Percentiles rank a stretch among this genome's conserved stretches.
Conservation (phyloP, 2,113 vertebrate genomes). For the Halcyon malimbica region DNA sequence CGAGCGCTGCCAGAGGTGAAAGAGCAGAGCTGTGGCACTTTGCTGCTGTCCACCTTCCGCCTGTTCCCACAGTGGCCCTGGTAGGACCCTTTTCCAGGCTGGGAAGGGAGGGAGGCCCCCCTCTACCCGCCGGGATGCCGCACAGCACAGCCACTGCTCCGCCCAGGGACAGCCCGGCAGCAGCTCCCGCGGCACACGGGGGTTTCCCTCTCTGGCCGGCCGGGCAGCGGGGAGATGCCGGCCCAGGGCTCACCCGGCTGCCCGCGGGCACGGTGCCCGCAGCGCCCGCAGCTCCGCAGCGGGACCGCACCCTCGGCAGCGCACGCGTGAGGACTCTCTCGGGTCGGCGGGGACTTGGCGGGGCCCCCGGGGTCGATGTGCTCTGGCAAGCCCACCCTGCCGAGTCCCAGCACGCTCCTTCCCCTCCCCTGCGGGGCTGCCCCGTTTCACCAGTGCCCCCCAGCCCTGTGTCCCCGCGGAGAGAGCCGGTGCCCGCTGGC, state of each 20-base stretch:
- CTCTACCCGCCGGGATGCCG: too few relatives aligned
- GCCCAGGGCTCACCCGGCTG: not conserved
- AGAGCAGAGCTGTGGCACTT: not conserved
- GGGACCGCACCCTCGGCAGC: too few relatives aligned
- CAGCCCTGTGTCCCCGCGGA: not conserved
- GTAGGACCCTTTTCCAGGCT: not conserved
- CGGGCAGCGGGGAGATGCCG: rapidly evolving
- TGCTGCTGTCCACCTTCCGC: not conserved
- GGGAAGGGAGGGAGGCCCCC: not conserved
- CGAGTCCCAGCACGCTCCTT: not conserved
- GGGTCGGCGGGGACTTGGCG: rapidly evolving
- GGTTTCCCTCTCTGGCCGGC: not conserved
- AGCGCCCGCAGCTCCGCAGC: too few relatives aligned
- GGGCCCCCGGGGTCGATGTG: not conserved
- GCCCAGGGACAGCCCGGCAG: not conserved
- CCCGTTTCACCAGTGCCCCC: not conserved
- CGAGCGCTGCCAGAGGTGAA: not conserved
- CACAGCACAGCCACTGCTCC: not conserved
- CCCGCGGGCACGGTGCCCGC: not conserved
- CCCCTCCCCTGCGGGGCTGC: not conserved
- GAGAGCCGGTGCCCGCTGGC: rapidly evolving
- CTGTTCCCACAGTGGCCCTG: too few relatives aligned
- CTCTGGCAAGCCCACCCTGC: not conserved
- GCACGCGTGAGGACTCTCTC: too few relatives aligned
- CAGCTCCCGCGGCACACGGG: not conserved